Conservation (phyloP, 2,113 vertebrate species). For the Tonatia bakeri region DNA sequence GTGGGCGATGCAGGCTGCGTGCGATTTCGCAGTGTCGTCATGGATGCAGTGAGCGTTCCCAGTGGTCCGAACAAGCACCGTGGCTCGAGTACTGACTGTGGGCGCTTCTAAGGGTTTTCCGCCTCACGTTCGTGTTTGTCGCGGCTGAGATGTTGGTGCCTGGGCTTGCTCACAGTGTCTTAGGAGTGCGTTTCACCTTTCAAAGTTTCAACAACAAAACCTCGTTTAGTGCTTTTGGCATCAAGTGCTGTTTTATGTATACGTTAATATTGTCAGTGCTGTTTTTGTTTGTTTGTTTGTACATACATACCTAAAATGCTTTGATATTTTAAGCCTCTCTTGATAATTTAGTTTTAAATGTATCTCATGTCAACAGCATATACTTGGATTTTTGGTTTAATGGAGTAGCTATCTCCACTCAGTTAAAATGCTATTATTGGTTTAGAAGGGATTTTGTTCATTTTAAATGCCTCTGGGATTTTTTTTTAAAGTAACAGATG, state of each 20-base stretch:
- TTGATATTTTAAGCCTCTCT: background rate
- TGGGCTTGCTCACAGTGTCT: background rate
- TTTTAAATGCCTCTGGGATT: conserved; percentile 28
- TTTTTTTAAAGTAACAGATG: conserved; percentile 37
- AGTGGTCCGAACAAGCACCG: background rate
- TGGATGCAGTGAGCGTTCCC: background rate
- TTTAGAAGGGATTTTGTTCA: conserved; percentile 20
- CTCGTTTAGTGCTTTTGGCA: background rate
- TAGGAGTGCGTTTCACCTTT: background rate
- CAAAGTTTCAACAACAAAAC: background rate
- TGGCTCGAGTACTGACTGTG: background rate
- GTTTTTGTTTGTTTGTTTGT: background rate
- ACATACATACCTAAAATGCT: background rate
- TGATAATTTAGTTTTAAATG: background rate
- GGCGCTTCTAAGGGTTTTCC: background rate
- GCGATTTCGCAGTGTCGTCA: background rate
- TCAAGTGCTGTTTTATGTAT: background rate
- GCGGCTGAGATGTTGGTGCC: background rate
- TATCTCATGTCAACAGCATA: background rate
- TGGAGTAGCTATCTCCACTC: background rate
- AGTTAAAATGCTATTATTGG: background rate
- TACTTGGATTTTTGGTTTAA: background rate
- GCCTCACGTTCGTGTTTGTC: background rate
- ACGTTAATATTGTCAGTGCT: background rate
- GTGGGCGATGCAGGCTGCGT: background rate